Evolutionary conservation across 2,888 invertebrate genomes (phyloP), one percentile per base, ranked within the genome.

Genomic region (Cremastinae sp.): DNA sequence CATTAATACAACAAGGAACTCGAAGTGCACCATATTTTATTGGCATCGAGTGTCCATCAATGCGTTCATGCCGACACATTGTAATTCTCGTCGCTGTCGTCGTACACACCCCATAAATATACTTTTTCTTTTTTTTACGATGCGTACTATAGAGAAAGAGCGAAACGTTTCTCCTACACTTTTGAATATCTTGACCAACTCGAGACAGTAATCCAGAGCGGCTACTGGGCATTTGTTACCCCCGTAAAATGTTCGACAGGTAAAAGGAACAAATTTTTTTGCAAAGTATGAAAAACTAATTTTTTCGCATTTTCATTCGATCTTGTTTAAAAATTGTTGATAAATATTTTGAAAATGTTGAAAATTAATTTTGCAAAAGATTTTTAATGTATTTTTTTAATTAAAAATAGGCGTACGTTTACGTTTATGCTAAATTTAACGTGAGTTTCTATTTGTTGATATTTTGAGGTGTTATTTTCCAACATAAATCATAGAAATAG

Each of bases 1-100:
- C 41, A 51, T 69, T 41, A 16, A 16, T 16, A 37, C 59, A 14
- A n/a, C 58, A 35, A 47, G 18, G 28, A 41, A 9, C 22, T 66
- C 56, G 79, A 78, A 81, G 78, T 64, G 75, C 37, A 74, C 37
- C 45, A n/a, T n/a, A 41, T 78, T 82, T 80, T 81, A 80, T 80
- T 75, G 77, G 16, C 47, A 49, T 28, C 64, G 5, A 22, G 20
- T 28, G 55, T 43, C 55, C 45, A 22, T 35, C 22, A 56, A 51
- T 47, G 16, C n/a, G 49, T 18, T 20, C 55, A 35, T 12, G n/a
- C 5, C 35, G 28, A 41, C n/a, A 18, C 18, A 37, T n/a, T 37
- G 45, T 51, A 45, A 22, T 20, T 20, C 18, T 35, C 43, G 41
- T 8, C 14, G 20, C 49, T 20, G 18, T 28, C 49, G 28, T 56